Percentiles rank a stretch among this genome's conserved stretches.
Conservation (phyloP, 53 echinoderm and acorn worm species). For the Arbacia lixula region DNA sequence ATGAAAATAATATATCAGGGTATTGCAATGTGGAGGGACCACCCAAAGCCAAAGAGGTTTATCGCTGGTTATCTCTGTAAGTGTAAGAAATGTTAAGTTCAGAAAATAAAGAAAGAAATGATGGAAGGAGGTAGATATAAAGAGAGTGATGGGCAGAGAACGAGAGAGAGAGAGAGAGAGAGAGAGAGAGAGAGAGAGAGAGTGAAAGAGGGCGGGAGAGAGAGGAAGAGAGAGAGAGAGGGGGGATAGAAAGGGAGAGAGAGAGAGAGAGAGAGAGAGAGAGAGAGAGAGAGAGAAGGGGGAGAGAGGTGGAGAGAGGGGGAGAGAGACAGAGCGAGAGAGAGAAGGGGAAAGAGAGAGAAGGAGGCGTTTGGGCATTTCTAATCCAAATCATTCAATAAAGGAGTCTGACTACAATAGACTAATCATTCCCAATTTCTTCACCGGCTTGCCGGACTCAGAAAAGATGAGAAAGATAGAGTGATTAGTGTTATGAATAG, state of each 20-base stretch:
- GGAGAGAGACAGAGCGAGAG: neutral
- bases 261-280: neutral
- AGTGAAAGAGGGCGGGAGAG: neutral
- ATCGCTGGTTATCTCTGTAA: too few species aligned
- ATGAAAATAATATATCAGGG: too few species aligned
- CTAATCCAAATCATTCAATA: constrained; percentile 1
- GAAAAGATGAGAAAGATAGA: too few species aligned
- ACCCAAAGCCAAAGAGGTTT: too few species aligned
- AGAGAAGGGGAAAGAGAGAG: neutral
- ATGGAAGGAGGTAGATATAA: neutral
- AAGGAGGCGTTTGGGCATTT: too few species aligned
- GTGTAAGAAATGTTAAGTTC: too few species aligned
- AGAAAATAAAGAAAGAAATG: too few species aligned
- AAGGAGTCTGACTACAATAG: constrained; percentile 13
- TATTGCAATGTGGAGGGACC: too few species aligned
- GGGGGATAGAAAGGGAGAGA: neutral
- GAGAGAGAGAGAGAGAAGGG: neutral
- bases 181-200: neutral
- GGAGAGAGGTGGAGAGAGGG: neutral
- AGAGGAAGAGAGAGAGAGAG: neutral
- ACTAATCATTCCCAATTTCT: neutral
- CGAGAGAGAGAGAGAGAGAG: neutral
- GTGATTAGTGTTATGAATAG: too few species aligned
- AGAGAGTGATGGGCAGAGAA: neutral
- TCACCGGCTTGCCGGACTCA: too few species aligned